These are phyloP conservation scores for Halcyon chelicuti DNA, from an alignment of 2,797 vertebrate species.

Conservation along the genomic window DNA sequence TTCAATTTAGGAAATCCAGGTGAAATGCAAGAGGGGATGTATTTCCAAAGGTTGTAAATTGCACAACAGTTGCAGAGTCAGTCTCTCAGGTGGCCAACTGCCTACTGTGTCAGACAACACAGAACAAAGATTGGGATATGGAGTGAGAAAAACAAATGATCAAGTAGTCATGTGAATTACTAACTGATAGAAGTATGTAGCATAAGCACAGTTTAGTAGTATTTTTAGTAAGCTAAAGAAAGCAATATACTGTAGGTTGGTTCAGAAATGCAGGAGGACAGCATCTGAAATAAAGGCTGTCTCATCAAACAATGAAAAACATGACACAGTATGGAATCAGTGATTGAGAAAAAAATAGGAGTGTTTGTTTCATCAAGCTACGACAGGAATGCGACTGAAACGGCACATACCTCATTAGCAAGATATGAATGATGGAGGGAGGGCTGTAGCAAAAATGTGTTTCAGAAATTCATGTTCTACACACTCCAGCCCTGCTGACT, in stretches of 20 bases:
- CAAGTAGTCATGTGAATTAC: not conserved
- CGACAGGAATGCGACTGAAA: not conserved
- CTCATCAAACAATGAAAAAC: not conserved
- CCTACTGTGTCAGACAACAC: not conserved
- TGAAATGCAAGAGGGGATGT: not conserved
- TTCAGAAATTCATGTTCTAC: not conserved
- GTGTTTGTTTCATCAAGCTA: not conserved
- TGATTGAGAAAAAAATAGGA: not conserved
- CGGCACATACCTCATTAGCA: not conserved
- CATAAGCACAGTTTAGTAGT: not conserved
- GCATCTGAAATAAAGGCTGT: not conserved
- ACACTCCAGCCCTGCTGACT: not conserved
- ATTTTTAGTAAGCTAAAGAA: not conserved
- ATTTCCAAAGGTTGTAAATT: not conserved
- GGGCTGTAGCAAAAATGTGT: not conserved
- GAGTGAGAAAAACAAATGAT: not conserved
- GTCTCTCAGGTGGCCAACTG: not conserved
- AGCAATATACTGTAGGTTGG: not conserved
- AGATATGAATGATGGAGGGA: not conserved
- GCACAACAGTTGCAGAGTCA: not conserved
- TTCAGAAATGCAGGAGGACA: not conserved
- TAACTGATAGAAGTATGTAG: not conserved
- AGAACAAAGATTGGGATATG: not conserved
- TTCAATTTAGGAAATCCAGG: not conserved
- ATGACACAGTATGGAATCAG: not conserved